Percentiles rank a stretch among this genome's conserved stretches.
Conservation (phyloP, 2,797 vertebrate species). For the Hoplostethus atlanticus region DNA sequence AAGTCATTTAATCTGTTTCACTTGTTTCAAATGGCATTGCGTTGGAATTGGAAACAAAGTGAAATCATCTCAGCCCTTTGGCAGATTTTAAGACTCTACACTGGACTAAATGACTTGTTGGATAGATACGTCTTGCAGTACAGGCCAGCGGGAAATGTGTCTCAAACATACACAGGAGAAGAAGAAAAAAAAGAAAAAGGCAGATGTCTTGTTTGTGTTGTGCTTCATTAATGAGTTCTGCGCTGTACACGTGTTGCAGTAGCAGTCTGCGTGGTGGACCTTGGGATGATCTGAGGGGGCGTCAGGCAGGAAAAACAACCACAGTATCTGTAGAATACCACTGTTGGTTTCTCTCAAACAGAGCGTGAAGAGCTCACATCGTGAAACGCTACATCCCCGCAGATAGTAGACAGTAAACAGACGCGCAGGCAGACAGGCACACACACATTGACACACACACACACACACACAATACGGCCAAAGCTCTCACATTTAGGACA, state of each 20-base stretch:
- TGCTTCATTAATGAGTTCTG: slow-evolving; percentile 62
- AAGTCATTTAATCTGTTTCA: slow-evolving; percentile 23
- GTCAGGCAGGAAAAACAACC: slow-evolving; percentile 64
- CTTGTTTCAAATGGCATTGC: slow-evolving; percentile 28
- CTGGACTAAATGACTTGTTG: background rate
- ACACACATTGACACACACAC: slow-evolving; percentile 15
- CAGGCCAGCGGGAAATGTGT: background rate
- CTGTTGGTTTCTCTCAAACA: slow-evolving; percentile 41
- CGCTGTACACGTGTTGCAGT: slow-evolving; percentile 50
- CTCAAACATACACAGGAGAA: slow-evolving; percentile 5
- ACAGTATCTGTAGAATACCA: slow-evolving; percentile 41
- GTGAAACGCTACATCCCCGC: slow-evolving; percentile 41
- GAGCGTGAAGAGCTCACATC: slow-evolving; percentile 36
- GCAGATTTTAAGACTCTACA: background rate
- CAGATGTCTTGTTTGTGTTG: slow-evolving; percentile 26
- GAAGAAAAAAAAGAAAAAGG: slow-evolving; percentile 7
- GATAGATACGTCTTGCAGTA: background rate
- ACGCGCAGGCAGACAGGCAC: slow-evolving; percentile 12
- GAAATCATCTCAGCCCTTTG: too few species aligned
- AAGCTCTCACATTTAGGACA: slow-evolving; percentile 30
- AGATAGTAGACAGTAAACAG: slow-evolving; percentile 53
- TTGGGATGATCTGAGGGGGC: slow-evolving; percentile 69
- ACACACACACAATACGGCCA: slow-evolving; percentile 12
- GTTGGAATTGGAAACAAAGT: background rate
- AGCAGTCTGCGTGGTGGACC: slow-evolving; percentile 61